Evolutionary conservation across 2,797 vertebrate species (phyloP), one percentile per base, ranked within the genome.

Genomic region (Dicrostonyx torquatus): DNA sequence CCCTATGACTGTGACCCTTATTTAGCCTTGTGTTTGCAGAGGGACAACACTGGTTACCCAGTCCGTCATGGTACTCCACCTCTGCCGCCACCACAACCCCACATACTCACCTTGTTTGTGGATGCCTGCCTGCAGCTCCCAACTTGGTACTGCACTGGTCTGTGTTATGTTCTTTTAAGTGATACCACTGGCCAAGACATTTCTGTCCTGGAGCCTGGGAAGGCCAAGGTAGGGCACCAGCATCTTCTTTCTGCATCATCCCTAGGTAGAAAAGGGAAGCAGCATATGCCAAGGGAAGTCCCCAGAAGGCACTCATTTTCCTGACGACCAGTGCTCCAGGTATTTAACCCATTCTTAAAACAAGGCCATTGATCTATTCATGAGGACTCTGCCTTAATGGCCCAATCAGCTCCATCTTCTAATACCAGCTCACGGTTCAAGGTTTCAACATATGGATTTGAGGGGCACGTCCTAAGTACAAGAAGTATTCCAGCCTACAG

Each of bases 51-150:
- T 14, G 15, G 14, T 77, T 64, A 55, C 22, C 20, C 22, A 29
- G 2, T n/a, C 2, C 17, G 87, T 50, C 60, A 87, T 7, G 34
- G 34, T 62, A 70, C 5, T 5, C 43, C 1, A 3, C 37, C 55
- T 22, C 22, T 13, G 4, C 10, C 3, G 1, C 6, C 6, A 0
- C 2, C 18, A 15, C 5, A 0, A 24, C n/a, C 2, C 10, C n/a
- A 8, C 0, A 13, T 43, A 20, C 11, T 24, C 26, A 34, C 24
- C 24, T 37, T 84, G 14, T n/a, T 53, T 37, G 26, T 8, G 0
- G 26, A 66, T 17, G 18, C 31, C 34, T 29, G 14, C n/a, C n/a
- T 40, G 20, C 13, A 40, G 79, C 34, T 66, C 72, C 55, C n/a
- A 7, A 37, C 5, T 22, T 55, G 22, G 14, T 45, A 34, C 22